Conservation (phyloP, 2,113 vertebrate species). For the Phoenicopterus ruber region DNA sequence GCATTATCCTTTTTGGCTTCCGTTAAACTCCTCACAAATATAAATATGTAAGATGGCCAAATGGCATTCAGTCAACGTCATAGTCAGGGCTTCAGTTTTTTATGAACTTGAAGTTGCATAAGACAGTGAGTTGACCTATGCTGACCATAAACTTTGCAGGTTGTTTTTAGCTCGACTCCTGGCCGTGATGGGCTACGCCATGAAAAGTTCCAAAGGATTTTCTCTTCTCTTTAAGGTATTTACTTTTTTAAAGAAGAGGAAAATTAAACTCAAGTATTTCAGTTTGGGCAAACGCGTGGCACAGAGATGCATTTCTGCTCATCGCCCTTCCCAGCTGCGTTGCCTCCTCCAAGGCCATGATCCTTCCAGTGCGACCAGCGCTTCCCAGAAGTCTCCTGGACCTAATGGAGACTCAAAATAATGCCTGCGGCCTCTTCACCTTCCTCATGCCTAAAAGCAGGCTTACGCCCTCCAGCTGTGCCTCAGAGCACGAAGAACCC, state of each 20-base stretch:
- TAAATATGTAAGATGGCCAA: not conserved
- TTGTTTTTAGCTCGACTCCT: not conserved
- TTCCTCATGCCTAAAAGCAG: too few species aligned
- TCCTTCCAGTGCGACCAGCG: not conserved
- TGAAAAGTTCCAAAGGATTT: not conserved
- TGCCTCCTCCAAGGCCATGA: not conserved
- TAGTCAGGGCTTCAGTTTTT: not conserved
- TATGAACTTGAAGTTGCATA: fast-evolving
- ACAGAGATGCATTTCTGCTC: not conserved
- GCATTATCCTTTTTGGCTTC: not conserved
- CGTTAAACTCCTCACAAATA: not conserved
- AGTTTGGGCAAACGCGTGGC: fast-evolving
- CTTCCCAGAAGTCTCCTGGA: not conserved
- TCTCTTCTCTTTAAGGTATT: not conserved
- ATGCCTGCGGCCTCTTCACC: not conserved
- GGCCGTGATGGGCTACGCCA: fast-evolving
- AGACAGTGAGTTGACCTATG: not conserved
- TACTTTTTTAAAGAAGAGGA: not conserved
- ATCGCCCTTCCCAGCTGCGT: not conserved
- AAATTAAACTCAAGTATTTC: not conserved
- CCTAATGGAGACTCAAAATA: not conserved
- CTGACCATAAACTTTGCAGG: not conserved
- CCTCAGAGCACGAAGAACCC: too few species aligned
- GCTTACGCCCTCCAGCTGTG: too few species aligned
- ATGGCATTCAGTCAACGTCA: not conserved